phyloP scores from a whole-genome alignment of 2,888 invertebrate species.

The Strigamia maritima region DNA sequence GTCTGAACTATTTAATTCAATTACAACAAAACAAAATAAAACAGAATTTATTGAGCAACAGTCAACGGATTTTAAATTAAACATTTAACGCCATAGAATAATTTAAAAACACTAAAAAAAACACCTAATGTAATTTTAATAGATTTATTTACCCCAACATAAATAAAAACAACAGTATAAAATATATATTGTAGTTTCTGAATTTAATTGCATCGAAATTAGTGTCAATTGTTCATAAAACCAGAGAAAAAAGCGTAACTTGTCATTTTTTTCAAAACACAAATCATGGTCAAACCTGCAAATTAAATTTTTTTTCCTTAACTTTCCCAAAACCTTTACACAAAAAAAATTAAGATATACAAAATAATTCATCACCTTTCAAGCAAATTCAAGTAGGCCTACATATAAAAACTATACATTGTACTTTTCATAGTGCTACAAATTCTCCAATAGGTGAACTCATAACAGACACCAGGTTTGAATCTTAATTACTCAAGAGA shows the following conservation, averaged over 20 bases:
- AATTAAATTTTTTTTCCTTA: neutral
- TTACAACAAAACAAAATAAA: neutral
- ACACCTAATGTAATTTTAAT: neutral
- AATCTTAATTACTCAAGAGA: neutral
- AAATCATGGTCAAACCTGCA: constrained; percentile 1
- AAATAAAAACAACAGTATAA: neutral
- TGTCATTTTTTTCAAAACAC: neutral
- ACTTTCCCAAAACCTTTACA: neutral
- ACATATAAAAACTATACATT: neutral
- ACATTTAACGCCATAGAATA: too few relatives aligned
- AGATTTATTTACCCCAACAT: neutral
- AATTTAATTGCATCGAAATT: neutral
- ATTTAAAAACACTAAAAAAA: neutral
- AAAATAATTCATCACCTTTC: neutral
- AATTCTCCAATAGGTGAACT: neutral
- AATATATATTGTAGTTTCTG: neutral
- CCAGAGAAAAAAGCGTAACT: neutral
- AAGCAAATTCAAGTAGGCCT: neutral
- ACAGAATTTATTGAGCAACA: neutral
- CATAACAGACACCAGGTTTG: constrained; percentile 18
- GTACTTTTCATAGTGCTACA: neutral
- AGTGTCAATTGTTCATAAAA: neutral
- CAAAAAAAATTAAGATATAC: neutral
- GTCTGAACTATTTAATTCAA: neutral
- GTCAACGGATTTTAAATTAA: neutral